A percentile compares a stretch with the other conserved stretches of the same genome.
These are phyloP conservation scores for Ophioninae sp. DNA, from an alignment of 2,888 invertebrate genomes.

Conservation along the genomic window DNA sequence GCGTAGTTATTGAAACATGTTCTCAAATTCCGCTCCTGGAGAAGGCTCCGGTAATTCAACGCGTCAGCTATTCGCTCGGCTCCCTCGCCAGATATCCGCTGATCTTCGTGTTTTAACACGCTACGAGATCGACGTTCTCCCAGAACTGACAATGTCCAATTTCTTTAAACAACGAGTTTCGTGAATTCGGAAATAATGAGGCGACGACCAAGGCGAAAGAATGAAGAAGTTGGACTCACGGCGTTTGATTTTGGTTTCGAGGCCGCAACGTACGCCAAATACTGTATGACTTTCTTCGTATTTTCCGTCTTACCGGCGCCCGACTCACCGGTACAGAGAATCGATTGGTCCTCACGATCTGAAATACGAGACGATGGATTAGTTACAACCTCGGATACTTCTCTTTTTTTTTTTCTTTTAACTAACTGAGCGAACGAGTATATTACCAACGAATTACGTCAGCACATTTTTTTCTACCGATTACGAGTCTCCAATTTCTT, in stretches of 20 bases:
- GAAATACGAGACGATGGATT: conserved; percentile 73
- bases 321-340: conserved; percentile 99
- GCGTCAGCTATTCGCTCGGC: conserved; percentile 64
- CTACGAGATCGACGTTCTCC: conserved; percentile 40
- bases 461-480: no score
- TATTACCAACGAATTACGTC: no score
- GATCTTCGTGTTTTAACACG: conserved; percentile 53
- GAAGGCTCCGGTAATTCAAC: conserved; percentile 66
- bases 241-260: conserved; percentile 96
- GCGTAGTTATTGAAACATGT: conserved; percentile 64
- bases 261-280: conserved; percentile 99
- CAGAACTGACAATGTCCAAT: conserved; percentile 22
- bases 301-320: conserved; percentile 99
- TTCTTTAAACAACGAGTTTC: conserved; percentile 31
- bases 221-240: conserved; percentile 83
- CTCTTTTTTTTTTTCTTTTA: no score
- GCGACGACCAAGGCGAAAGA: not conserved
- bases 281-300: conserved; percentile 99
- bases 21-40: conserved; percentile 66
- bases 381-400: not conserved
- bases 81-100: conserved; percentile 63
- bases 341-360: conserved; percentile 99
- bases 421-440: no score
- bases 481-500: no score
- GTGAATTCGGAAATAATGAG: conserved; percentile 24